Conservation (phyloP, 1,140 invertebrate genomes). For the Onthophagus taurus region DNA sequence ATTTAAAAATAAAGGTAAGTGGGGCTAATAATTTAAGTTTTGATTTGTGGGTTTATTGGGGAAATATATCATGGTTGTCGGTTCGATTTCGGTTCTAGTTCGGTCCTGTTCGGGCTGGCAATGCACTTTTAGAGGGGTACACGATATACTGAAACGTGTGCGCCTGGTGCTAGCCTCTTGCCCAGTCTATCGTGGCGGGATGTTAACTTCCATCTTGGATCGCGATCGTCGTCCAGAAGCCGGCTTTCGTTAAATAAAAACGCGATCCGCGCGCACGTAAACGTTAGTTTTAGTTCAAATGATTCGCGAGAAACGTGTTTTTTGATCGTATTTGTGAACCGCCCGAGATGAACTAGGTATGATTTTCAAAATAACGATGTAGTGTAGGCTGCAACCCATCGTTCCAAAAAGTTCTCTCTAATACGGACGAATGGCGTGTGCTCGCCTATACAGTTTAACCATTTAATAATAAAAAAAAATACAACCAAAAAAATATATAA, state of each 20-base stretch:
- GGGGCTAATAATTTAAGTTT: too few relatives aligned
- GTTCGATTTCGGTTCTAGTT: too few relatives aligned
- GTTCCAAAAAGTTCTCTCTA: conserved; percentile 33
- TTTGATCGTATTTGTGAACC: conserved; percentile 23
- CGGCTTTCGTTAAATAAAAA: conserved; percentile 30
- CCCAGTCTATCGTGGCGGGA: conserved; percentile 39
- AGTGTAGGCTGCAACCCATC: conserved; percentile 32
- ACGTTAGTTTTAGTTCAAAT: conserved; percentile 23
- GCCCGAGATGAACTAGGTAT: conserved; percentile 38
- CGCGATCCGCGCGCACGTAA: conserved; percentile 17
- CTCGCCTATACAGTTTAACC: conserved; percentile 33
- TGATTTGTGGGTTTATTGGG: too few relatives aligned
- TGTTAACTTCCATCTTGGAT: conserved; percentile 41
- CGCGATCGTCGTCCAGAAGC: conserved; percentile 34
- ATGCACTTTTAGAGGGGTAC: conserved; percentile 40
- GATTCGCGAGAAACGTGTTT: conserved; percentile 23
- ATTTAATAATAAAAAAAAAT: too few relatives aligned
- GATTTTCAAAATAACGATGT: conserved; percentile 30
- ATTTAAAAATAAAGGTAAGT: too few relatives aligned
- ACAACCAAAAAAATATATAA: too few relatives aligned
- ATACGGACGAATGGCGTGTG: conserved; percentile 34
- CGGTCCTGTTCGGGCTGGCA: conserved; percentile 22
- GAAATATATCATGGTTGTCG: too few relatives aligned
- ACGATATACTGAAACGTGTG: conserved; percentile 36
- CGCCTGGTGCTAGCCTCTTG: conserved; percentile 30